These are phyloP conservation scores for Sciaenops ocellatus DNA, from an alignment of 2,797 vertebrate species.

Conservation along the genomic window DNA sequence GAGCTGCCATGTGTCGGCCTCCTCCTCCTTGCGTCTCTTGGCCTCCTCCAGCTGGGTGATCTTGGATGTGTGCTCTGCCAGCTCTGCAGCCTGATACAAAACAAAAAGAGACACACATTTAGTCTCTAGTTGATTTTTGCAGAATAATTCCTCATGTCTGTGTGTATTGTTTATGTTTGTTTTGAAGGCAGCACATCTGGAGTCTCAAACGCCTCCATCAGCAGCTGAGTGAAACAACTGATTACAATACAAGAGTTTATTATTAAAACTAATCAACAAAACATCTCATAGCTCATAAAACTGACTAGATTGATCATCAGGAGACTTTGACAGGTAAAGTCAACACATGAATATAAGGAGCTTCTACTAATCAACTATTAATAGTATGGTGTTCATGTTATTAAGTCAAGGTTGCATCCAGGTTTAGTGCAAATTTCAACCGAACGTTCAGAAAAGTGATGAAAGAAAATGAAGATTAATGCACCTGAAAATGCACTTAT, in stretches of 20 bases:
- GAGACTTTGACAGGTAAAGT: neutral
- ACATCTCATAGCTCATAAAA: too few relatives aligned
- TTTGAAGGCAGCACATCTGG: neutral
- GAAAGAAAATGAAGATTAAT: neutral
- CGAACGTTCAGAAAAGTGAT: neutral
- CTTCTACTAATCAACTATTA: too few relatives aligned
- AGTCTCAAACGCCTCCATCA: neutral
- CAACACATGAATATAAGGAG: neutral
- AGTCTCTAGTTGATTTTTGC: neutral
- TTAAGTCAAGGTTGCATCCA: neutral
- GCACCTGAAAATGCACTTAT: too few relatives aligned
- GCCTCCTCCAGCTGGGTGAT: constrained; percentile 93
- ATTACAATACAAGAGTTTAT: neutral
- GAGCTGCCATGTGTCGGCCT: constrained; percentile 91
- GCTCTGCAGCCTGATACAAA: constrained; percentile 88
- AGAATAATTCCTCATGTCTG: neutral
- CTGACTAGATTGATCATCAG: neutral
- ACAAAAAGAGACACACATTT: constrained; percentile 1
- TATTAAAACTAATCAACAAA: neutral
- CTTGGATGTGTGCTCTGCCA: constrained; percentile 91
- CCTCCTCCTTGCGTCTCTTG: constrained; percentile 90
- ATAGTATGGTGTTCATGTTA: neutral
- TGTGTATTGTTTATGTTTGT: neutral
- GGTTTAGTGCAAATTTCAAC: neutral
- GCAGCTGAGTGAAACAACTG: neutral